Base-by-base conservation (phyloP, 2,888 invertebrate species). In the Stenotaenia linearis region DNA sequence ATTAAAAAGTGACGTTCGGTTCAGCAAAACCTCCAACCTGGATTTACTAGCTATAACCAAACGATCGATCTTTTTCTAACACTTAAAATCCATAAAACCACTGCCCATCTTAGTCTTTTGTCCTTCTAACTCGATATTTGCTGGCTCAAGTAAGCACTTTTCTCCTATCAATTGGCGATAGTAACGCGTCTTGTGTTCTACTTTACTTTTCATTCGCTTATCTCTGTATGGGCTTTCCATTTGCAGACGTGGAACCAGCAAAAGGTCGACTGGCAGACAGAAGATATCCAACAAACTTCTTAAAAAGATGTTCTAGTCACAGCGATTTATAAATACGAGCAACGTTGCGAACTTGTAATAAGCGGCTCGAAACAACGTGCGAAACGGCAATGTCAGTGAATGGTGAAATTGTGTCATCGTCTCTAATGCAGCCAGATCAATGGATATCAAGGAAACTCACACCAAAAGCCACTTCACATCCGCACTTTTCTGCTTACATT, bases 171-270 rank as follows among this genome's bases (percentile, higher is more conserved):
- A 56, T 56, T 6, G 56, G 21, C 18, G 56, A 56, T 56, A 56
- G 18, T 18, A 56, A 18, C 56, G 18, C 21, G 23, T 18, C 23
- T 56, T 1, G 50, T 50, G 56, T 56, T 56, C 56, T 56, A 56
- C 56, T 56, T 56, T 23, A 56, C 56, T 56, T 56, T 56, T 56
- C 56, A 56, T 56, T 56, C 56, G 18, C 56, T 56, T 56, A 56
- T 56, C 56, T 56, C 56, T 56, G 56, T 56, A 56, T 56, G 56
- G 56, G 56, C 21, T 56, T 56, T 56, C 56, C 56, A 56, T 56
- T 56, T 56, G 56, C 56, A 56, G 56, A 56, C 56, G 21, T 21
- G 56, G 21, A 56, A 56, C 56, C 56, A 56, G 56, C 56, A 56
- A 6, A 56, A 21, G 56, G 56, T 15, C 50, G 50, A 5, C 56